Conservation (phyloP, 2,113 vertebrate genomes). For the Podarcis cretensis region DNA sequence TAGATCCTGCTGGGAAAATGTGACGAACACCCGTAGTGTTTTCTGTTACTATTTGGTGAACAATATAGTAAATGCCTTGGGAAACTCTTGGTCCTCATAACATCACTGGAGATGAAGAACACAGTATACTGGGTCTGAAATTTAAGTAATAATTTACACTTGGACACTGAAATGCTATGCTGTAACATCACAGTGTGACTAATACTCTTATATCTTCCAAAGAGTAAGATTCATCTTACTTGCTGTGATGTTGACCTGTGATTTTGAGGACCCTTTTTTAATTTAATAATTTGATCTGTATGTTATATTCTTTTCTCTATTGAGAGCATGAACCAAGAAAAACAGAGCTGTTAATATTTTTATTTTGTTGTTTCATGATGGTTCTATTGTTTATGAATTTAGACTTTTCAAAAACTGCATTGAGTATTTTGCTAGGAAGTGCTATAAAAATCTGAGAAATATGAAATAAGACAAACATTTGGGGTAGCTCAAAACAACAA, state of each 20-base stretch:
- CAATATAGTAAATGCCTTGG: too few species aligned
- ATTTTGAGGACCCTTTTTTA: neutral
- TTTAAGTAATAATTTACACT: neutral
- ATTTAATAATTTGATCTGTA: neutral
- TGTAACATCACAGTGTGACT: neutral
- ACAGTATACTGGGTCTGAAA: neutral
- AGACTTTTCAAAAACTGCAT: neutral
- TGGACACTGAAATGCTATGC: neutral
- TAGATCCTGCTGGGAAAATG: neutral
- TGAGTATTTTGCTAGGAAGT: neutral
- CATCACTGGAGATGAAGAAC: neutral
- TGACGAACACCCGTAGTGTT: too few species aligned
- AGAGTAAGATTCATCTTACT: neutral
- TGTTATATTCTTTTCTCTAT: neutral
- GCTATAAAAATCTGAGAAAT: neutral
- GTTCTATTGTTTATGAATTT: neutral
- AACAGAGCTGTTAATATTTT: neutral
- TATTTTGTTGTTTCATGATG: neutral
- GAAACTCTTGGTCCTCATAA: neutral
- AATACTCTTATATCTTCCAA: neutral
- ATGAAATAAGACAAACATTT: neutral
- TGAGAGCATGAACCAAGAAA: neutral
- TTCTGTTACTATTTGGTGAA: neutral
- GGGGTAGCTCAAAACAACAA: too few species aligned
- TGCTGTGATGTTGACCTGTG: neutral